Conservation (phyloP, 2,797 vertebrate genomes). For the Paguma larvata region DNA sequence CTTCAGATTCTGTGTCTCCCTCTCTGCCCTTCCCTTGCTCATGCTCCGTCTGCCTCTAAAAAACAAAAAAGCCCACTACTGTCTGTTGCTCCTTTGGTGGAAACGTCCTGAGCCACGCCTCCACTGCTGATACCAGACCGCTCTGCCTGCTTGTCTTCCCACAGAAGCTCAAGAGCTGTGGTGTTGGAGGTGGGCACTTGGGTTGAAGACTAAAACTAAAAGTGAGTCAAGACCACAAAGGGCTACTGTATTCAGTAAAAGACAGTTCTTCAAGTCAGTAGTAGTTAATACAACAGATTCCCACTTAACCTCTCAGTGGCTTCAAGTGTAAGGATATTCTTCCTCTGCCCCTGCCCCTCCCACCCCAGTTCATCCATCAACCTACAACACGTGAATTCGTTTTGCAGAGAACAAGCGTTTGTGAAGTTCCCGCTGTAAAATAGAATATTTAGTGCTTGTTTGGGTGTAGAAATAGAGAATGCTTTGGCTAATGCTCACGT, state of each 20-base stretch:
- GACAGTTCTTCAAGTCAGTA: background rate
- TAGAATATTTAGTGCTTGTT: background rate
- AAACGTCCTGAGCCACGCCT: background rate
- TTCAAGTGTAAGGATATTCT: background rate
- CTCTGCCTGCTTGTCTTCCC: too few species aligned
- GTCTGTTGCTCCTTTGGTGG: background rate
- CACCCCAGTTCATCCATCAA: background rate
- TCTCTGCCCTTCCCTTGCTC: too few species aligned
- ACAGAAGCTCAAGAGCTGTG: background rate
- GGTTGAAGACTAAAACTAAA: background rate
- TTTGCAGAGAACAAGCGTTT: background rate
- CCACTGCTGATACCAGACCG: background rate
- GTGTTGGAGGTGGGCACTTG: background rate
- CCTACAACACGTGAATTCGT: background rate
- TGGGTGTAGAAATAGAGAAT: background rate
- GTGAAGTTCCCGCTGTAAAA: background rate
- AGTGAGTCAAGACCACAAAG: background rate
- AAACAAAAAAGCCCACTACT: too few species aligned
- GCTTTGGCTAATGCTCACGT: background rate
- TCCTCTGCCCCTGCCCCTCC: too few species aligned
- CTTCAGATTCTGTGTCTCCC: too few species aligned
- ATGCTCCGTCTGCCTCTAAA: too few species aligned
- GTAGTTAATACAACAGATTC: background rate
- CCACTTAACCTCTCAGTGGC: background rate
- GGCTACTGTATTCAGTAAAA: background rate